Conservation (phyloP, 2,797 vertebrate species). For the Microctenopoma steveboyesi region DNA sequence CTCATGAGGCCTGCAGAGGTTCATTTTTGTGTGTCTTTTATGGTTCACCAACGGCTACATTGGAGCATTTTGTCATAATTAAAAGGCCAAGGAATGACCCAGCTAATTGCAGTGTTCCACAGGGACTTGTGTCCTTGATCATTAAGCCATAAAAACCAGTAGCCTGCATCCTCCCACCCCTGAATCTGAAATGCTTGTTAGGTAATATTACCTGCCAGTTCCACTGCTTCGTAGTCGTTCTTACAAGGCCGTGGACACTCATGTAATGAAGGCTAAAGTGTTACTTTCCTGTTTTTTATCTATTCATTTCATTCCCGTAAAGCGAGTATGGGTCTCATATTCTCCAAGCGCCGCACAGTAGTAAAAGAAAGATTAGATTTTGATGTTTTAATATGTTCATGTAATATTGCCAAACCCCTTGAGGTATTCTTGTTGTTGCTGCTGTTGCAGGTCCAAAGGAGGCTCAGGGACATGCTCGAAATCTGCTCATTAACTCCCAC, state of each 20-base stretch:
- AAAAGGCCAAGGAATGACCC: conserved; percentile 76
- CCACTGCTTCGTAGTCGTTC: conserved; percentile 18
- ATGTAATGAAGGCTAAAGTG: conserved; percentile 20
- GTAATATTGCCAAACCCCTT: conserved; percentile 23
- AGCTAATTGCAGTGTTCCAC: conserved; percentile 69
- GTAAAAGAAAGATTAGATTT: conserved; percentile 3
- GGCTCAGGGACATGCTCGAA: conserved; percentile 85
- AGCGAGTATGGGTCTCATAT: conserved; percentile 4
- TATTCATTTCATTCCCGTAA: background rate
- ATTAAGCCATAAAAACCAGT: conserved; percentile 59
- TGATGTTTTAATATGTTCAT: conserved; percentile 8
- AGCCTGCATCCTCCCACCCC: conserved; percentile 33
- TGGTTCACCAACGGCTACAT: conserved; percentile 62
- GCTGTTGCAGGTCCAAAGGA: conserved; percentile 87
- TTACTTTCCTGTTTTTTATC: conserved; percentile 1
- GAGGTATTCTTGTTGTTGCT: conserved; percentile 39
- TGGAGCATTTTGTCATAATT: conserved; percentile 75
- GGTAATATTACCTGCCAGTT: conserved; percentile 31
- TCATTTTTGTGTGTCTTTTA: conserved; percentile 74
- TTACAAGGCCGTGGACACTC: background rate
- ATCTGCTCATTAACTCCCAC: conserved; percentile 88
- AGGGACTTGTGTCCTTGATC: conserved; percentile 62
- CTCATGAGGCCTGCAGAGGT: conserved; percentile 55
- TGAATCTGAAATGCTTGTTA: conserved; percentile 58
- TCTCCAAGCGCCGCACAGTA: background rate